A percentile compares a stretch with the other conserved stretches of the same genome.
Conservation (phyloP, 2,113 vertebrate species). For the Tichodroma muraria region DNA sequence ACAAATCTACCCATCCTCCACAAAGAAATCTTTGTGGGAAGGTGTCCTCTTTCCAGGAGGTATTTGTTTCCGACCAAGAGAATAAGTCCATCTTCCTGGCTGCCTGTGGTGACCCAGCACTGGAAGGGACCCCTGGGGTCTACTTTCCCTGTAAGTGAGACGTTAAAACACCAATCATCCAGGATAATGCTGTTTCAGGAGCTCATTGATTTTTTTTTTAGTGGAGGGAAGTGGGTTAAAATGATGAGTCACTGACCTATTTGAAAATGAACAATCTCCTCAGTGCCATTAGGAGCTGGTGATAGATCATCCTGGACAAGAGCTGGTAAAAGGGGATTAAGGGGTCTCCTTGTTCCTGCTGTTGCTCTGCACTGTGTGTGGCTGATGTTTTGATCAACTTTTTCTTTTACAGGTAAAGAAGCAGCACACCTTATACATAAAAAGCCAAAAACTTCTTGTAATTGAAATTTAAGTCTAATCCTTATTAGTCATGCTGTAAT, state of each 20-base stretch:
- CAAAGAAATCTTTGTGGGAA: not conserved
- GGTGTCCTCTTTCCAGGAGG: not conserved
- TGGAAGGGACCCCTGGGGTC: not conserved
- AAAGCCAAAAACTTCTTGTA: not conserved
- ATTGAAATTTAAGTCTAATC: not conserved
- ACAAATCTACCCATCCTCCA: not conserved
- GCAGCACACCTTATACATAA: not conserved
- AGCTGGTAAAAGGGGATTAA: not conserved
- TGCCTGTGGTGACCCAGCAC: not conserved
- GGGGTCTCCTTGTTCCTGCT: not conserved
- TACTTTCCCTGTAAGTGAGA: not conserved
- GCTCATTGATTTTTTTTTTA: constrained; percentile 37
- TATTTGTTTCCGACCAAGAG: not conserved
- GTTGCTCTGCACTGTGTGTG: not conserved
- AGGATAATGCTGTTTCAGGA: not conserved
- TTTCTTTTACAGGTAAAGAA: not conserved
- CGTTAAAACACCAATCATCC: not conserved
- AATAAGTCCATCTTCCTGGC: not conserved
- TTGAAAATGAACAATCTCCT: not conserved
- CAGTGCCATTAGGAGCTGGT: not conserved
- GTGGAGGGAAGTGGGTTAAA: not conserved
- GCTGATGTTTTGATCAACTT: not conserved
- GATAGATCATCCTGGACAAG: not conserved
- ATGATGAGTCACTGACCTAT: constrained; percentile 10
- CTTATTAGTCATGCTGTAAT: not conserved